Conservation (phyloP, 2,888 invertebrate species). For the Gymnocheta viridis region DNA sequence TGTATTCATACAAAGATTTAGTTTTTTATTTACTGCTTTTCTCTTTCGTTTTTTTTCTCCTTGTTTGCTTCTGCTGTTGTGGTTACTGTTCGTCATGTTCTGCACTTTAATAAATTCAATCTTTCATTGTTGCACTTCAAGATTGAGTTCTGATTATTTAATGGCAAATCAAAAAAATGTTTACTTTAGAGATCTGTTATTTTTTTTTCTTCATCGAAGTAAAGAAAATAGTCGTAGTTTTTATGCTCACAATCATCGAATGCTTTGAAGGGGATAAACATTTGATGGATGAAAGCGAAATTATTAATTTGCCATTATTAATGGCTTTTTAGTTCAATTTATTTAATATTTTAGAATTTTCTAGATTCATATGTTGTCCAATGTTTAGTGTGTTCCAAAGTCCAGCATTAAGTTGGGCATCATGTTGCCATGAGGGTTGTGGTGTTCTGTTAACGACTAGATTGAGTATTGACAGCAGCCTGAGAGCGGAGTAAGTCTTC, state of each 20-base stretch:
- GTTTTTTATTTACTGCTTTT: background rate
- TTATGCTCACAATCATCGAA: background rate
- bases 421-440: no score
- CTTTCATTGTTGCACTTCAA: slow-evolving; percentile 55
- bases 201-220: background rate
- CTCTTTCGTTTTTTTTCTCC: background rate
- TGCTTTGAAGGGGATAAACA: background rate
- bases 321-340: background rate
- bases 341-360: background rate
- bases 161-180: background rate
- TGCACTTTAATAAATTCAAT: slow-evolving; percentile 56
- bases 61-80: slow-evolving; percentile 56
- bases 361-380: background rate
- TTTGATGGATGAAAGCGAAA: background rate
- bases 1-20: slow-evolving; percentile 13
- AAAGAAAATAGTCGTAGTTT: background rate
- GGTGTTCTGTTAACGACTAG: no score
- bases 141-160: slow-evolving; percentile 28
- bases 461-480: no score
- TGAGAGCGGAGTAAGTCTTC: background rate
- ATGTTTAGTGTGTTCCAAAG: background rate
- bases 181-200: slow-evolving; percentile 9
- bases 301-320: background rate
- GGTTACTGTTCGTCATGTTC: slow-evolving; percentile 43
- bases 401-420: background rate